Evolutionary conservation across 2,113 vertebrate species (phyloP), one percentile per base, ranked within the genome.

Genomic region (Fregata magnificens): DNA sequence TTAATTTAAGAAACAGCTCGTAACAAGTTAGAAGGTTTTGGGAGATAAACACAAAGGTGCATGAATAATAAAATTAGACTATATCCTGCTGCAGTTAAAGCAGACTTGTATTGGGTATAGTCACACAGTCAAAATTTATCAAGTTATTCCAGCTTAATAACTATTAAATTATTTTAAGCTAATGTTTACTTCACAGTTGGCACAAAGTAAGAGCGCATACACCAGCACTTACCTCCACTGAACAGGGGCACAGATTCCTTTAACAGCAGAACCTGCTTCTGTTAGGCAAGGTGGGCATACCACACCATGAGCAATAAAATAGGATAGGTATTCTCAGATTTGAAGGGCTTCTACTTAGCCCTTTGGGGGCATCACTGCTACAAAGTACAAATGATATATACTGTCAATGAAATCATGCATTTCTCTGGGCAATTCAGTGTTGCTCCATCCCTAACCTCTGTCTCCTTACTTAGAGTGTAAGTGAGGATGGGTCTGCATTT

Each of bases 241-340:
- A 86, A 74, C 6, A 53, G 16, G 45, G 29, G 3, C 52, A 61
- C 40, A 72, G 16, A 44, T 55, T 67, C 50, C 31, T 80, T 49
- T 62, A 86, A 36, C 15, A 67, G 59, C 29, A 92, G 59, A 82
- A 55, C 16, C 45, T 78, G 61, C 73, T 81, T 67, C 59, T 82
- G 3, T 0, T 45, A 45, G 20, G 32, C 42, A 19, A 44, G 1
- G 0, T 32, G 45, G 24, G 15, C 50, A 70, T 18, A 34, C 4
- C 11, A 42, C 26, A 82, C 16, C 38, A 44, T 10, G 24, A 85
- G 31, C 45, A 82, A 47, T 45, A 73, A 56, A 15, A 73, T 4
- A 44, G 29, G 11, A 62, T 4, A 45, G 9, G 13, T 53, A 29
- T 62, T 85, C 32, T 89, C 50, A 72, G 28, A 62, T 84, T 36